Evolutionary conservation across 2,888 invertebrate species (phyloP), one percentile per base, ranked within the genome.

Genomic region (Ommatoiulus sabulosus): DNA sequence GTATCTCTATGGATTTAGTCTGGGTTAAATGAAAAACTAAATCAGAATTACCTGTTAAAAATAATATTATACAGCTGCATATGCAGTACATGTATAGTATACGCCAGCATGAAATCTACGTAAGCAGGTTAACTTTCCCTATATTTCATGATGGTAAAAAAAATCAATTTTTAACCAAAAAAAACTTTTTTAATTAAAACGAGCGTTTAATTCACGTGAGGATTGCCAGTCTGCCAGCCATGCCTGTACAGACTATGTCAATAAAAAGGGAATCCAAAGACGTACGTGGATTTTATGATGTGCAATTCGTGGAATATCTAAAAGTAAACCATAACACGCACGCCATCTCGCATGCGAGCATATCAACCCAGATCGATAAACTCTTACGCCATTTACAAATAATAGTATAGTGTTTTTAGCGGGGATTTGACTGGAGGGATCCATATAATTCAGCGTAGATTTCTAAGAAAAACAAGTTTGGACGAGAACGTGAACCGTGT

Each of bases 341-440:
- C 63, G 63, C 17, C 17, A 63, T 3, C n/a, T n/a, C 63, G 15
- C 46, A 46, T 46, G 20, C 63, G n/a, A n/a, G 63, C 63, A 17
- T 63, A 63, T 63, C 63, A 63, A 35, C 63, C 20, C 63, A 63
- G 63, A 63, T 63, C 63, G 63, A 63, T 63, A 63, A 63, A 63
- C 63, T 63, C 63, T 63, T 63, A 63, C 63, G 63, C 63, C 63
- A 63, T 63, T 63, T 63, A 63, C 63, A 63, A 63, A 57, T 63
- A 63, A 63, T 63, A 63, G 15, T 35, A 35, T 57, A 63, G 63
- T 63, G 63, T 63, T 63, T 63, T 63, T 63, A 63, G 63, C 63
- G 63, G n/a, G n/a, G 63, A 63, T 63, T 63, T 63, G 63, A 63
- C 63, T 63, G 63, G n/a, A n/a, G 63, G 63, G 63, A n/a, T n/a